Conservation (phyloP, 2,113 vertebrate species). For the Carassius carassius region DNA sequence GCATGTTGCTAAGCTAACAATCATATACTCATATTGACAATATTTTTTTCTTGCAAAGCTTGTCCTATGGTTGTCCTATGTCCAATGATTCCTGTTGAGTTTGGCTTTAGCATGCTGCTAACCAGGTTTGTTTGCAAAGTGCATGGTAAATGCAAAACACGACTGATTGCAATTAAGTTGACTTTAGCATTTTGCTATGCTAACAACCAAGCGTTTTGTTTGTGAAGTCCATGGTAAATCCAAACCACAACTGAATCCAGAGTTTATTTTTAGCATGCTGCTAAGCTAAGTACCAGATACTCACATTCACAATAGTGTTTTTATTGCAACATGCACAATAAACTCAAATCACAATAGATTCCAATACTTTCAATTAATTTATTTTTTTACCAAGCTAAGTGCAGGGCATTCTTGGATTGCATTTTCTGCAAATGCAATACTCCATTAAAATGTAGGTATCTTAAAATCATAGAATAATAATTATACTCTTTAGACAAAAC, state of each 20-base stretch:
- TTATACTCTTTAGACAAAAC: not conserved
- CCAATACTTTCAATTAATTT: not conserved
- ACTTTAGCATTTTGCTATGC: not conserved
- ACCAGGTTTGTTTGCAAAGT: not conserved
- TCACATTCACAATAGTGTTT: not conserved
- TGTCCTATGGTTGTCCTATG: too few species aligned
- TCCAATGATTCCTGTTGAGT: too few species aligned
- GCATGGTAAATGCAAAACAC: not conserved
- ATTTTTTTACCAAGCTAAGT: not conserved
- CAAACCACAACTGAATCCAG: too few species aligned
- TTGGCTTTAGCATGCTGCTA: not conserved
- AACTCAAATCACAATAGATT: too few species aligned
- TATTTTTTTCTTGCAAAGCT: too few species aligned
- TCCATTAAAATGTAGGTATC: not conserved
- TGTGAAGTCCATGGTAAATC: too few species aligned
- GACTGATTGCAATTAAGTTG: not conserved
- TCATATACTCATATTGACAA: too few species aligned
- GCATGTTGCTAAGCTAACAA: too few species aligned
- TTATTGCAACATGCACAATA: too few species aligned
- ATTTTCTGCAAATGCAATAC: not conserved
- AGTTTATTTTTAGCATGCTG: not conserved
- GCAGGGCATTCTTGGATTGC: not conserved
- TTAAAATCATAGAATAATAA: not conserved
- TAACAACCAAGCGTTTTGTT: not conserved
- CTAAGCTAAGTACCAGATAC: not conserved